A percentile compares a stretch with the other conserved stretches of the same genome.
Conservation (phyloP, 2,113 vertebrate genomes). For the Probosciger aterrimus region DNA sequence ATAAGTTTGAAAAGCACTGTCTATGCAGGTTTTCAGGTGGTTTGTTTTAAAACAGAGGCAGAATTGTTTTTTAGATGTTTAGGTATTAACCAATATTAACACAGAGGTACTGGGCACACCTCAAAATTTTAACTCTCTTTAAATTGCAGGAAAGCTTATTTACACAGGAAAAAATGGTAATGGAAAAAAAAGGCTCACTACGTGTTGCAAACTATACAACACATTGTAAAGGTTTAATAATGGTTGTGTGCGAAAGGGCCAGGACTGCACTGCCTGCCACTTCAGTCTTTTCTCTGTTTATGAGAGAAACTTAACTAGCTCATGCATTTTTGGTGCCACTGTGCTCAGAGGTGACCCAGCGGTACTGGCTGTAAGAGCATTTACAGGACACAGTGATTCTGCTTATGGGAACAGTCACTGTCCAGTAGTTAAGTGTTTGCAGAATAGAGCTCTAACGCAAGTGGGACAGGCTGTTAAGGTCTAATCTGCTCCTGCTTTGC, state of each 20-base stretch:
- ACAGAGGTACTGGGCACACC: neutral
- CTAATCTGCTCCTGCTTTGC: neutral
- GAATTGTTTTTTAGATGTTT: neutral
- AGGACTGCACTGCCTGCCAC: neutral
- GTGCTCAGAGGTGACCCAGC: neutral
- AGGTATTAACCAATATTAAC: conserved; percentile 20
- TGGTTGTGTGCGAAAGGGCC: neutral
- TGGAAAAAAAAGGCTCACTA: neutral
- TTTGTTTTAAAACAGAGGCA: conserved; percentile 43
- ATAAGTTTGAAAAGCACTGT: neutral
- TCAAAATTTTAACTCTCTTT: neutral
- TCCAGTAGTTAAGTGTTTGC: neutral
- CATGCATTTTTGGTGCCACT: neutral
- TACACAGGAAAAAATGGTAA: neutral
- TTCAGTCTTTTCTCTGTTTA: conserved; percentile 7
- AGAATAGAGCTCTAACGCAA: neutral
- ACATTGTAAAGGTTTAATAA: neutral
- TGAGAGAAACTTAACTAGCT: neutral
- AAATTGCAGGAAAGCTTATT: neutral
- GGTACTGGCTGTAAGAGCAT: neutral
- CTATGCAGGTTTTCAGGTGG: neutral
- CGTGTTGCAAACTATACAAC: neutral
- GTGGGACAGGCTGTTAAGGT: neutral
- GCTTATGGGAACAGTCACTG: neutral
- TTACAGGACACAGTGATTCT: neutral